Base-by-base conservation (phyloP, 2,113 vertebrate genomes). In the Microtus ochrogaster region DNA sequence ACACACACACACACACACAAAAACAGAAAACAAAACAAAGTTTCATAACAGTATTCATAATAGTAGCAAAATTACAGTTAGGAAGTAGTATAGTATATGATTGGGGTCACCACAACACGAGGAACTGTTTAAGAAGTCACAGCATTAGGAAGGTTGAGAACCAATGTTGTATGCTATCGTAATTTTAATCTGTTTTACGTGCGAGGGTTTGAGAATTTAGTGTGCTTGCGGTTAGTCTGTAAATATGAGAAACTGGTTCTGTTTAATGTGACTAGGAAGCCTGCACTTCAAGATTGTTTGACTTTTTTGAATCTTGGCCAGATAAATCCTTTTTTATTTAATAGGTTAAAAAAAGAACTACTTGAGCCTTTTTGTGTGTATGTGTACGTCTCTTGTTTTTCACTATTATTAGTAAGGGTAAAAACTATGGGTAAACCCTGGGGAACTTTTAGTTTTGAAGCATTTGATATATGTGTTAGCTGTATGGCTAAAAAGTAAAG, bases 361-460 rank as follows among this genome's bases (percentile, higher is more conserved):
- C 26, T 73, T 83, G 61, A 90, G 22, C 33, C 77, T 94, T 82
- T 95, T 36, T 55, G 81, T 84, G 24, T 77, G 7, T 77, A 17
- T 58, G 55, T 58, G 17, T 58, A 21, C 3, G 17, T 76, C 3
- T 44, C 22, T 76, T 76, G 2, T 28, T 47, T 70, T 70, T 36
- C 14, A 36, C 68, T 28, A 88, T 36, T 91, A 47, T 28, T 87
- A 81, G 11, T 65, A 79, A 89, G 68, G 92, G 68, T 90, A 87
- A 92, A 17, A 95, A 89, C 26, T 68, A 30, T 76, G 55, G 13
- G 3, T 70, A 84, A 28, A 66, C n/a, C 77, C 13, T 73, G 93
- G 70, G 9, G 70, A 92, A 72, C 93, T 97, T 96, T 88, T 90
- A 83, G 61, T 92, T 93, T 95, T 94, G 28, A 11, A 12, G 14